Conservation (phyloP, 2,797 vertebrate species). For the Cuculus canorus region DNA sequence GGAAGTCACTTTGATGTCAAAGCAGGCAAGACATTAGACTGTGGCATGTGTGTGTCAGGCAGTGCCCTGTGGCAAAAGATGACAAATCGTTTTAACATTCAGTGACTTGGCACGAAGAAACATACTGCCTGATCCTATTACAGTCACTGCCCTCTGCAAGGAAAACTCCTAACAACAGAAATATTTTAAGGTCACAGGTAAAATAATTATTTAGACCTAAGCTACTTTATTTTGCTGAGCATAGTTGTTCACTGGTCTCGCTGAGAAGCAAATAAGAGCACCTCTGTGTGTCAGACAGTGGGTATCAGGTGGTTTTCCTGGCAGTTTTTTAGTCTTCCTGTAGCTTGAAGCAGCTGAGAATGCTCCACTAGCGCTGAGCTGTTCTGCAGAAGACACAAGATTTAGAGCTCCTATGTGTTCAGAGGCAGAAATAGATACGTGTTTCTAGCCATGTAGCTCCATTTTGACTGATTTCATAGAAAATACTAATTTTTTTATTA, state of each 20-base stretch:
- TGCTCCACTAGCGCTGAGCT: background rate
- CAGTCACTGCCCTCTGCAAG: constrained; percentile 1
- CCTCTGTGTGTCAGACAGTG: background rate
- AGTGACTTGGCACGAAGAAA: constrained; percentile 56
- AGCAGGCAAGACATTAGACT: background rate
- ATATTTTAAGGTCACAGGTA: constrained; percentile 43
- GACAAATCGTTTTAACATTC: constrained; percentile 59
- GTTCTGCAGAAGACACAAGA: background rate
- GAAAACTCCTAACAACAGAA: constrained; percentile 13
- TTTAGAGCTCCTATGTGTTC: background rate
- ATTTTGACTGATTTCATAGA: background rate
- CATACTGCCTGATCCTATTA: constrained; percentile 50
- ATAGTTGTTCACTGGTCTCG: background rate
- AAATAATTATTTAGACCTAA: constrained; percentile 21
- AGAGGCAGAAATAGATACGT: background rate
- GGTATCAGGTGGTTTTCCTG: constrained; percentile 42
- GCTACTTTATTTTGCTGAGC: constrained; percentile 7
- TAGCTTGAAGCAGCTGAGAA: background rate
- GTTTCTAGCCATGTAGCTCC: background rate
- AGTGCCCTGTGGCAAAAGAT: constrained; percentile 40
- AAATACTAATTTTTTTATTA: background rate
- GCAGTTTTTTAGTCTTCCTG: background rate
- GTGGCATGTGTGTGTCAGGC: constrained; percentile 51
- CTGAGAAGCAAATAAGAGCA: constrained; percentile 29
- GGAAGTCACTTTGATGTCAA: constrained; percentile 48